Conservation (phyloP, 2,797 vertebrate genomes). For the Eremophila alpestris region DNA sequence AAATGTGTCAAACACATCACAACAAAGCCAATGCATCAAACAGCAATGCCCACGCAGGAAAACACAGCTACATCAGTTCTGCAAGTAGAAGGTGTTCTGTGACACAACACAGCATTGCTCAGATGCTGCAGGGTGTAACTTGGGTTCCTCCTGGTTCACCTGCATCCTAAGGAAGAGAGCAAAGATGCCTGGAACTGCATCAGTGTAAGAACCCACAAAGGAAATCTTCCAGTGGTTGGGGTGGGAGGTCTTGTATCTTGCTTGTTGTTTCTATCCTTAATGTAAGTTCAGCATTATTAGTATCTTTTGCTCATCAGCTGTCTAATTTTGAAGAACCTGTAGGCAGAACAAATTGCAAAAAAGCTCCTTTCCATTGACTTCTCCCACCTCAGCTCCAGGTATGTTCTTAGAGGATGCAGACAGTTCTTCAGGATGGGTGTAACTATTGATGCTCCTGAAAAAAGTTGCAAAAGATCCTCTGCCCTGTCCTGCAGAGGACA, state of each 20-base stretch:
- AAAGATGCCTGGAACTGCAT: neutral
- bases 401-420: neutral
- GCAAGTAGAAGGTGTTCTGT: neutral
- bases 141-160: neutral
- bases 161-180: neutral
- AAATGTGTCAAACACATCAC: neutral
- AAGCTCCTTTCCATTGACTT: neutral
- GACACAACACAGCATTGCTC: neutral
- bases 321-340: neutral
- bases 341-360: neutral
- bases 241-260: neutral
- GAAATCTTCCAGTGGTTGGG: neutral
- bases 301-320: neutral
- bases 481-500: neutral
- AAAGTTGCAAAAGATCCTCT: neutral
- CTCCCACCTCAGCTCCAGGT: neutral
- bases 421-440: neutral
- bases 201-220: neutral
- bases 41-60: rapidly evolving
- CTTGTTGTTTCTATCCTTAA: neutral
- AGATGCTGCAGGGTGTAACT: neutral
- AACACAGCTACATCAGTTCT: neutral
- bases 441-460: neutral
- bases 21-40: neutral
- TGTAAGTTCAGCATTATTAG: neutral